A percentile compares a stretch with the other conserved stretches of the same genome.
phyloP scores from a whole-genome alignment of 2,113 vertebrate genomes.

The Nestor notabilis region DNA sequence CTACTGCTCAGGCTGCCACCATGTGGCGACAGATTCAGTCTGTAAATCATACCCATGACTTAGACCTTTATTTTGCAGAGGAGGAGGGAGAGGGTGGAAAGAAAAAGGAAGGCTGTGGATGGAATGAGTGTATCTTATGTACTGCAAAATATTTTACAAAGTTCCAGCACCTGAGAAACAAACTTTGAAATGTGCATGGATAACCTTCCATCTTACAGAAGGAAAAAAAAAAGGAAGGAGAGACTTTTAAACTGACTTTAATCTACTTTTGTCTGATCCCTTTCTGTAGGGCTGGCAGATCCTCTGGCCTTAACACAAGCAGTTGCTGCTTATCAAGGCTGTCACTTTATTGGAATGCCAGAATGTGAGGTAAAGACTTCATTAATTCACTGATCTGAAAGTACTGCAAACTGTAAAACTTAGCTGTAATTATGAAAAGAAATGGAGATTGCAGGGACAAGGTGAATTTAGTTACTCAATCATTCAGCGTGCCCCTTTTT shows the following conservation, averaged over 20 bases:
- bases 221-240: no score
- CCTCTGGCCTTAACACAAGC: slow-evolving; percentile 90
- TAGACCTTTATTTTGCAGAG: background rate
- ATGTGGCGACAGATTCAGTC: background rate
- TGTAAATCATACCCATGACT: background rate
- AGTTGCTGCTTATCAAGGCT: slow-evolving; percentile 93
- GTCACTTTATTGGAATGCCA: slow-evolving; percentile 98
- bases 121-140: background rate
- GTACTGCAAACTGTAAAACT: background rate
- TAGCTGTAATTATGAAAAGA: background rate
- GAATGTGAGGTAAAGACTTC: slow-evolving; percentile 90
- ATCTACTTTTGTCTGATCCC: background rate
- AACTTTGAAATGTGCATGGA: background rate
- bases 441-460: background rate
- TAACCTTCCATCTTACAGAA: background rate
- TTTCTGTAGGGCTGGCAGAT: slow-evolving; percentile 88
- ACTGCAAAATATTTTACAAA: background rate
- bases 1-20: background rate
- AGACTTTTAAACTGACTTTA: background rate
- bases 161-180: background rate
- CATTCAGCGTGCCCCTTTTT: background rate
- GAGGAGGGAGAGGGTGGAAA: background rate
- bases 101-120: background rate
- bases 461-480: background rate
- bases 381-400: background rate